Evolutionary conservation across 2,888 invertebrate species (phyloP).

Genomic region (Ormyrus thymus): DNA sequence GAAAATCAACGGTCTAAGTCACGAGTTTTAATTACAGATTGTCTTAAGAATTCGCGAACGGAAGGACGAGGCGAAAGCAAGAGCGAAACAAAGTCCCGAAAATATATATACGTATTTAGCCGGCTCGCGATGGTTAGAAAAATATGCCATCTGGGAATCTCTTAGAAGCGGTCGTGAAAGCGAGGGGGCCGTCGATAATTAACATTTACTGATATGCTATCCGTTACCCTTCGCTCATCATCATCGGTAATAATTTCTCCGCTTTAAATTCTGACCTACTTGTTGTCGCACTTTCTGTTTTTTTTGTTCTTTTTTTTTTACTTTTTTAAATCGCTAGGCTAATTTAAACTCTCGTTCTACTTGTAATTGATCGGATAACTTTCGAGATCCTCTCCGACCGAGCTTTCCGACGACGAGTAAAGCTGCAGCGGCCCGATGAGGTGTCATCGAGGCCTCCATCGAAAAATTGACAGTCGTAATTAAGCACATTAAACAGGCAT

Average conservation of each 20-base stretch:
- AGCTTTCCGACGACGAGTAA: conserved; percentile 56
- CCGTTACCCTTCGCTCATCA: conserved; percentile 33
- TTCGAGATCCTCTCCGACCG: conserved; percentile 64
- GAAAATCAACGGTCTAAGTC: background rate
- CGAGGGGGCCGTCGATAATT: conserved; percentile 32
- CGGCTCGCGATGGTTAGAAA: conserved; percentile 19
- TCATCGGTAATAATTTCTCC: conserved; percentile 20
- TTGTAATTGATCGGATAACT: conserved; percentile 63
- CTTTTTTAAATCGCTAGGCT: conserved; percentile 26
- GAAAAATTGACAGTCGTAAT: conserved; percentile 63
- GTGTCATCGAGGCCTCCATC: conserved; percentile 59
- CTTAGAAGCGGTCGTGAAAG: conserved; percentile 25
- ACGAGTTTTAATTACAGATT: too few species aligned
- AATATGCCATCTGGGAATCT: conserved; percentile 30
- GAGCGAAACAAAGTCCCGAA: too few species aligned
- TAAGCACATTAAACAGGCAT: conserved; percentile 64
- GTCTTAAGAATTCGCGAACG: too few species aligned
- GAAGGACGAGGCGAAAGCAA: too few species aligned
- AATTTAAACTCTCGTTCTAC: conserved; percentile 22
- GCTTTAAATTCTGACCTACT: conserved; percentile 33
- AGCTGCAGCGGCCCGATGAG: conserved; percentile 50
- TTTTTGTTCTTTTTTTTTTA: conserved; percentile 5
- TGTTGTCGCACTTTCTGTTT: background rate
- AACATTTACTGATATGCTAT: conserved; percentile 55
- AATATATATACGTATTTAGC: background rate